A percentile compares a stretch with the other conserved stretches of the same genome.
These are phyloP conservation scores for Tipula unca DNA, from an alignment of 2,888 invertebrate genomes.

Conservation along the genomic window DNA sequence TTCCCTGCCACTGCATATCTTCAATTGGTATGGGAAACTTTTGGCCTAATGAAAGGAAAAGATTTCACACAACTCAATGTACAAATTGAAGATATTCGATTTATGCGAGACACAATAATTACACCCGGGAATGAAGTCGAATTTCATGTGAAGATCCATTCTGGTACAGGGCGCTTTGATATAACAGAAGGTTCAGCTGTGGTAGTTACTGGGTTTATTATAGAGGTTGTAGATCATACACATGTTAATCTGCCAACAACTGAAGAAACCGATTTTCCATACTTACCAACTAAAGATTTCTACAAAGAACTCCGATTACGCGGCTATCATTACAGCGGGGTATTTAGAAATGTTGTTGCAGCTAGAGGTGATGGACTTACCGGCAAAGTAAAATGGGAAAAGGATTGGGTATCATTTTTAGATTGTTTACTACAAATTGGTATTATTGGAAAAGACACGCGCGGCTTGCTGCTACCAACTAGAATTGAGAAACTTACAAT, in stretches of 20 bases:
- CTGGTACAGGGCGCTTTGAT: slow-evolving; percentile 52
- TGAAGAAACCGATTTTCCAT: slow-evolving; percentile 26
- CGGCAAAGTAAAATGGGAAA: slow-evolving; percentile 53
- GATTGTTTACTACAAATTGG: slow-evolving; percentile 82
- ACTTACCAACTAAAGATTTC: slow-evolving; percentile 53
- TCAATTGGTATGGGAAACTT: slow-evolving; percentile 67
- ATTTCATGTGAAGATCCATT: slow-evolving; percentile 49
- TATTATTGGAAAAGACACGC: slow-evolving; percentile 58
- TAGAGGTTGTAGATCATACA: slow-evolving; percentile 46
- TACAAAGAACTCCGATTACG: slow-evolving; percentile 62
- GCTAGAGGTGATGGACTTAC: slow-evolving; percentile 37
- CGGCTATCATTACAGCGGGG: slow-evolving; percentile 53
- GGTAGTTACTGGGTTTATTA: slow-evolving; percentile 61
- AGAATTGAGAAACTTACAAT: slow-evolving; percentile 63
- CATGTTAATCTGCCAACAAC: slow-evolving; percentile 28
- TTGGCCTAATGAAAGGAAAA: slow-evolving; percentile 53
- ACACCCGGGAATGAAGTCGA: slow-evolving; percentile 50
- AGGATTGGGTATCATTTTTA: slow-evolving; percentile 82
- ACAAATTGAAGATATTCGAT: slow-evolving; percentile 72
- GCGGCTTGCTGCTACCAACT: slow-evolving; percentile 66
- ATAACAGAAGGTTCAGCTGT: slow-evolving; percentile 60
- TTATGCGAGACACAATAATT: slow-evolving; percentile 74
- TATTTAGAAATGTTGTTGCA: slow-evolving; percentile 33
- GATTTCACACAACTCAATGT: slow-evolving; percentile 29
- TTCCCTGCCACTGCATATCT: slow-evolving; percentile 80